Base-by-base conservation (phyloP, 37 sponge, comb jelly and placozoan species). In the Eunapius fragilis region DNA sequence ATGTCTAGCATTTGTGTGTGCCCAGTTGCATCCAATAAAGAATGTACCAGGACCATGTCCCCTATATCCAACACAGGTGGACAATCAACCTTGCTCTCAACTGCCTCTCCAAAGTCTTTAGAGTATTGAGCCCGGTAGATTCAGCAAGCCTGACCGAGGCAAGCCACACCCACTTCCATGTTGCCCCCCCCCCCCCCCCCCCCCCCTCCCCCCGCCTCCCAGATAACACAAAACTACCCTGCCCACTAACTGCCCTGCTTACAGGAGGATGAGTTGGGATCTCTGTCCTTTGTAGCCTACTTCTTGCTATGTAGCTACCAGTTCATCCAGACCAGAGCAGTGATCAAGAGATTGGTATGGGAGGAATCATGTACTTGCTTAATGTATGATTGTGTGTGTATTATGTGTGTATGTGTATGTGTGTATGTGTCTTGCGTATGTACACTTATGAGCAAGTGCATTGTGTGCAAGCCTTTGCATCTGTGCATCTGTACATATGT, bases 71-170 rank as follows among this genome's bases (percentile, higher is more conserved):
- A 0, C 37, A 45, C 76, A 95, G 97, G 72, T 96, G 97, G 97
- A 92, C 94, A 19, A 91, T 96, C 34, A 89, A 91, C 68, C 77
- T 96, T 49, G 89, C 86, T 0, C 85, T 96, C 35, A 78, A 91
- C 23, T 31, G 84, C 47, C 85, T 77, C 30, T 81, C 93, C 19
- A 83, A 96, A 6, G 76, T 93, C 67, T 86, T 96, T 32, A 47
- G 86, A n/a, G 90, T 89, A 24, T 73, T 81, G 26, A 84, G 89
- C 77, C 68, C 45, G 31, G 82, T 96, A 24, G 85, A 93, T 75
- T 90, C 83, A 34, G 85, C 69, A 70, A 87, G 87, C 69, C 85
- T 95, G 23, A 68, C 71, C 38, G 75, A 81, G 82, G 88, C 82
- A 82, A 25, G 72, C 68, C 26, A n/a, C 31, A 71, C 71, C 70